phyloP scores from a whole-genome alignment of 1,140 invertebrate species.

The Plutomurus gul region DNA sequence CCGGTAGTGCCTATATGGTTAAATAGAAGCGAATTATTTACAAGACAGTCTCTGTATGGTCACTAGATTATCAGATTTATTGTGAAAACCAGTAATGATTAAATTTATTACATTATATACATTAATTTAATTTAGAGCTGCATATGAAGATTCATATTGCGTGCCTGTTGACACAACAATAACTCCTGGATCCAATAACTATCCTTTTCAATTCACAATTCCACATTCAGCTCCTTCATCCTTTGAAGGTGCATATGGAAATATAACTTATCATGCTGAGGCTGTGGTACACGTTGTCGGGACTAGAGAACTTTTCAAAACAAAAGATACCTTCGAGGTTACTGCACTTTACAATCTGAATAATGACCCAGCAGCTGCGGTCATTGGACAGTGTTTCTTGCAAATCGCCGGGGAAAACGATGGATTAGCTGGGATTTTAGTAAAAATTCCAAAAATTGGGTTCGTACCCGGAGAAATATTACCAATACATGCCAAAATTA shows the following conservation, averaged over 20 bases:
- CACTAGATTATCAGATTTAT: no score
- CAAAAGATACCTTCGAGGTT: neutral
- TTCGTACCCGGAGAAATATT: neutral
- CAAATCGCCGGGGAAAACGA: neutral
- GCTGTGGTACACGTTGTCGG: neutral
- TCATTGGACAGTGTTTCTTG: neutral
- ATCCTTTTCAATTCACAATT: neutral
- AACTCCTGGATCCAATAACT: neutral
- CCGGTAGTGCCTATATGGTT: no score
- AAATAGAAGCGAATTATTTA: no score
- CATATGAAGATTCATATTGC: no score
- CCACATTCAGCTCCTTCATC: neutral
- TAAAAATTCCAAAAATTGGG: neutral
- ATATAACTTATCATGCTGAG: neutral
- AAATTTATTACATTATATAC: no score
- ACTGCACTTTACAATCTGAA: neutral
- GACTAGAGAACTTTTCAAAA: neutral
- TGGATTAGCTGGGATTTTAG: neutral
- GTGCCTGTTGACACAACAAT: no score
- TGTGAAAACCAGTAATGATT: no score
- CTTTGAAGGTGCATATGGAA: neutral
- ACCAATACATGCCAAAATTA: neutral
- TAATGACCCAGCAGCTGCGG: neutral
- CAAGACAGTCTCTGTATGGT: no score
- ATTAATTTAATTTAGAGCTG: no score